Evolutionary conservation across 2,888 invertebrate genomes (phyloP), one percentile per base, ranked within the genome.

Genomic region (Synergus japonicus): DNA sequence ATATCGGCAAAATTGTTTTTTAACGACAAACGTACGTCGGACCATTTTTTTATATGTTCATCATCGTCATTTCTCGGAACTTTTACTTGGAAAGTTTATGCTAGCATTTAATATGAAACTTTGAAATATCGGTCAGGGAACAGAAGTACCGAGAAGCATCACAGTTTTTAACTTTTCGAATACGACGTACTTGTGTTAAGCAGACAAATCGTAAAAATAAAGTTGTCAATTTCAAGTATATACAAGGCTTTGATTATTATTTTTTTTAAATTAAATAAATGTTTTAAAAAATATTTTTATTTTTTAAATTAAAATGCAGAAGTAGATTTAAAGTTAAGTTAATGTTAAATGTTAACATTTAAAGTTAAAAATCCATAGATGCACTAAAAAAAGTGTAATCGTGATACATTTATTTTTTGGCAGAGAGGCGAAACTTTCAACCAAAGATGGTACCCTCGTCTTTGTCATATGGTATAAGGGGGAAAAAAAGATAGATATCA

Each of bases 151-250:
- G 63, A 66, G 22, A 43, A 54, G 22, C 65, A 80, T 76, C 79
- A 83, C 67, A 76, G 80, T 77, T 78, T 86, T 84, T 85, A 81
- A 85, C 79, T 80, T 79, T 83, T 82, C 58, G 73, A 82, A 81
- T 79, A 82, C 77, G 84, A 81, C 84, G 81, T 83, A 83, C 46
- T 84, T 85, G 83, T 86, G 81, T 86, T 83, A 81, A 83, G 82
- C 80, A 83, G 84, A 77, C 44, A 85, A 79, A 84, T 82, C 83
- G 83, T 81, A 76, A 69, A 86, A 87, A 87, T 87, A 88, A 88
- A 88, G 78, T 88, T 86, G 85, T 85, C 86, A 87, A 80, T 87
- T 88, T 86, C 78, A 86, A 84, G 83, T 86, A 87, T 78, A 81
- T 78, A 80, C 76, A 78, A 78, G 83, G 81, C 83, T 79, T 86